Evolutionary conservation across 2,888 invertebrate species (phyloP).

Genomic region (Thymelicus lineola): DNA sequence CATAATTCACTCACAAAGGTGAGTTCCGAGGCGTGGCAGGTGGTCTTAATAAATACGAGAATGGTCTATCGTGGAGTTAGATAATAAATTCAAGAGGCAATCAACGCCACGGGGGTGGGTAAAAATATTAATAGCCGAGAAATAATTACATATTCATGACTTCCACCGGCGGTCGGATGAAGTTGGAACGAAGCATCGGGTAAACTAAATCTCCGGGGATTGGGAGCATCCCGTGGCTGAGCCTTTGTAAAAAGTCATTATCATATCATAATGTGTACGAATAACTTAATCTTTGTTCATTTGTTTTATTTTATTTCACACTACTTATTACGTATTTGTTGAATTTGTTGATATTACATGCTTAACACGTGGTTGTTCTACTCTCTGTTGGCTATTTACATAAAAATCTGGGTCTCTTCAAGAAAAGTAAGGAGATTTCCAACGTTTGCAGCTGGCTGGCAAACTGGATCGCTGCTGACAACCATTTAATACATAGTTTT

Average conservation of each 20-base stretch:
- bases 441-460: no score
- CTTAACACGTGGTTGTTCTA: no score
- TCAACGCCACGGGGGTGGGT: constrained; percentile 81
- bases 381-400: no score
- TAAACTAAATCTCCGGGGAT: constrained; percentile 66
- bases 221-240: constrained; percentile 48
- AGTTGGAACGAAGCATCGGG: constrained; percentile 48
- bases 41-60: constrained; percentile 85
- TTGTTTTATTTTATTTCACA: background rate
- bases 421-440: no score
- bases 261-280: constrained; percentile 31
- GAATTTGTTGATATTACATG: no score
- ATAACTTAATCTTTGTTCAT: constrained; percentile 1
- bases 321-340: background rate
- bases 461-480: no score
- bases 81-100: constrained; percentile 85
- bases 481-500: no score
- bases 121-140: constrained; percentile 84
- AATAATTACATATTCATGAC: constrained; percentile 84
- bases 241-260: constrained; percentile 41
- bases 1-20: constrained; percentile 78
- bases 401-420: no score
- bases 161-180: constrained; percentile 56
- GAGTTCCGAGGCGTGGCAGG: constrained; percentile 75
- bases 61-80: constrained; percentile 79